phyloP scores from a whole-genome alignment of 2,888 invertebrate species.

The Ditylenchus weischeri region DNA sequence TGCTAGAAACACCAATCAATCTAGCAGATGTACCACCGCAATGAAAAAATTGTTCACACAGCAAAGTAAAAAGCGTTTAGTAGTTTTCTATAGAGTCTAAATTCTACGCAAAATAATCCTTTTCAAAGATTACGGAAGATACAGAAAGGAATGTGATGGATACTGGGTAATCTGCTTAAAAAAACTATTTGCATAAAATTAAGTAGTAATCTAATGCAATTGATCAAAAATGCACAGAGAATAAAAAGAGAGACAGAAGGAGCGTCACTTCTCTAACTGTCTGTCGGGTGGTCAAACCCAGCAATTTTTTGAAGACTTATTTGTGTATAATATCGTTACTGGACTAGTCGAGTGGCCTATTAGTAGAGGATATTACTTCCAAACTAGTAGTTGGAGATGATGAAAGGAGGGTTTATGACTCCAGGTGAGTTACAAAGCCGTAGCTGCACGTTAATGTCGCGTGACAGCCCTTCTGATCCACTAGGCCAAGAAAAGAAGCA shows the following conservation, averaged over 20 bases:
- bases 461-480: no score
- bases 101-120: no score
- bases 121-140: no score
- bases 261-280: background rate
- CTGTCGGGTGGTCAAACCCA: background rate
- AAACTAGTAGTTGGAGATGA: slow-evolving; percentile 4
- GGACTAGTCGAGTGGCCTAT: background rate
- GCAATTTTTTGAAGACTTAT: background rate
- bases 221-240: slow-evolving; percentile 4
- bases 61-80: no score
- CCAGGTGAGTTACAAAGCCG: slow-evolving; percentile 6
- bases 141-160: no score
- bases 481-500: no score
- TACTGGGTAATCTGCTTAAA: no score
- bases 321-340: background rate
- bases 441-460: slow-evolving; percentile 3
- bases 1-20: no score
- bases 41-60: no score
- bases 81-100: no score
- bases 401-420: slow-evolving; percentile 7
- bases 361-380: background rate
- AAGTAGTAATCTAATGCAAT: background rate
- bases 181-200: background rate
- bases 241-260: background rate
- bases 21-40: no score